phyloP scores from a whole-genome alignment of 2,797 vertebrate genomes.

The Fundulus diaphanus region DNA sequence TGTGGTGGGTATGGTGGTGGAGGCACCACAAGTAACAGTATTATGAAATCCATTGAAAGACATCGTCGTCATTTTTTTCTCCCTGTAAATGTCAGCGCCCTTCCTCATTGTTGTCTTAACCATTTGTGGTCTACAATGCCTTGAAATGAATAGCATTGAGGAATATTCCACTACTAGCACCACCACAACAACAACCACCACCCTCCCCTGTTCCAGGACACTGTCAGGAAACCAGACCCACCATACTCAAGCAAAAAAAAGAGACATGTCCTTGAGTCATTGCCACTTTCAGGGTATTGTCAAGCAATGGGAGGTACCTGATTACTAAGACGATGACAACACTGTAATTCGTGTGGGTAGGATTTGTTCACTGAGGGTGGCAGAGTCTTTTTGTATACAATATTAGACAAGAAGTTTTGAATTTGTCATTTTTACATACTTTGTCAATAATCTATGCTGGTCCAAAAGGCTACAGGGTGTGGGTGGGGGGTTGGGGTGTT shows the following conservation, averaged over 20 bases:
- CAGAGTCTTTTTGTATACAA: neutral
- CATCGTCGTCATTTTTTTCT: neutral
- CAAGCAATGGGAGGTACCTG: neutral
- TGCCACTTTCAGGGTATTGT: neutral
- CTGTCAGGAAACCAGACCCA: constrained; percentile 6
- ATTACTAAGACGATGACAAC: neutral
- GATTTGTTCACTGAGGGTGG: neutral
- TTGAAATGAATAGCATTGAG: neutral
- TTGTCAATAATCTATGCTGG: too few species aligned
- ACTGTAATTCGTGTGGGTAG: neutral
- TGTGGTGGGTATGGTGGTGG: neutral
- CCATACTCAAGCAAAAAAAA: neutral
- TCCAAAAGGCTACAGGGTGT: too few species aligned
- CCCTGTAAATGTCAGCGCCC: neutral
- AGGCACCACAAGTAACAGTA: neutral
- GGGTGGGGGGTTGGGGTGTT: too few species aligned
- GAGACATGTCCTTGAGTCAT: neutral
- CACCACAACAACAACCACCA: too few species aligned
- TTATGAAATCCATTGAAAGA: neutral
- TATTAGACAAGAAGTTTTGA: too few species aligned
- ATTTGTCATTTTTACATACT: too few species aligned
- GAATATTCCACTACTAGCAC: neutral
- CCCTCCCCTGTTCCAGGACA: too few species aligned
- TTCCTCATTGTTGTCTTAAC: neutral
- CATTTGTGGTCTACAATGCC: neutral